Conservation (phyloP, 2,113 vertebrate genomes). For the Tragelaphus imberbis region DNA sequence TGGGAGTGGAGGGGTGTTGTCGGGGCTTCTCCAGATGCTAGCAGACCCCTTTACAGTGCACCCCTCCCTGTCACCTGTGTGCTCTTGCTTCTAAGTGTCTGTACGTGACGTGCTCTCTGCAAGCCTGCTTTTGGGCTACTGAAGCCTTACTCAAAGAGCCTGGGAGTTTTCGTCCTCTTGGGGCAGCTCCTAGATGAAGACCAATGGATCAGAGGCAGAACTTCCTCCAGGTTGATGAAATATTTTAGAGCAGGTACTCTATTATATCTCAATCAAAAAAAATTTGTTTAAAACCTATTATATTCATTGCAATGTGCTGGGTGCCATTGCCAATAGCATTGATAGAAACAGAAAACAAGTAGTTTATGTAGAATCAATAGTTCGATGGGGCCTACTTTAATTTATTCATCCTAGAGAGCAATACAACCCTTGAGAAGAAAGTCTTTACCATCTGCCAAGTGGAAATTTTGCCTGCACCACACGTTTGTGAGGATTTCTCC, state of each 20-base stretch:
- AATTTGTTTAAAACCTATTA: neutral
- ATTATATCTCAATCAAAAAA: neutral
- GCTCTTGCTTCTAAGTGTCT: neutral
- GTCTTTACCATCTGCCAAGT: neutral
- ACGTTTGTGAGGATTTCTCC: neutral
- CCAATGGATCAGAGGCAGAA: neutral
- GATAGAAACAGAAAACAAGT: neutral
- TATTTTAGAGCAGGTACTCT: neutral
- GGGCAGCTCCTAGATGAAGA: neutral
- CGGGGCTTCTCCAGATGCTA: neutral
- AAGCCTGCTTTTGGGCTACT: neutral
- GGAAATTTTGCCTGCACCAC: neutral
- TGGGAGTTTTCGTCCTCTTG: accelerated
- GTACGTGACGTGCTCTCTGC: neutral
- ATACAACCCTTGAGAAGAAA: neutral
- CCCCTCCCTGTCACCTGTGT: neutral
- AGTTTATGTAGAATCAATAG: neutral
- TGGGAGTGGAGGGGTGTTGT: too few species aligned
- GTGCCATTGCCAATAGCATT: neutral
- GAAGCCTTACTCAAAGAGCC: neutral
- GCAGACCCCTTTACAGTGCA: accelerated
- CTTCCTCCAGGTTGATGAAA: neutral
- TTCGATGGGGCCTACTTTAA: neutral
- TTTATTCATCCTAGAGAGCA: neutral
- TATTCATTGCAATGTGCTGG: neutral